phyloP scores from a whole-genome alignment of 2,888 invertebrate genomes.

The Disparrhopalites patrizii region DNA sequence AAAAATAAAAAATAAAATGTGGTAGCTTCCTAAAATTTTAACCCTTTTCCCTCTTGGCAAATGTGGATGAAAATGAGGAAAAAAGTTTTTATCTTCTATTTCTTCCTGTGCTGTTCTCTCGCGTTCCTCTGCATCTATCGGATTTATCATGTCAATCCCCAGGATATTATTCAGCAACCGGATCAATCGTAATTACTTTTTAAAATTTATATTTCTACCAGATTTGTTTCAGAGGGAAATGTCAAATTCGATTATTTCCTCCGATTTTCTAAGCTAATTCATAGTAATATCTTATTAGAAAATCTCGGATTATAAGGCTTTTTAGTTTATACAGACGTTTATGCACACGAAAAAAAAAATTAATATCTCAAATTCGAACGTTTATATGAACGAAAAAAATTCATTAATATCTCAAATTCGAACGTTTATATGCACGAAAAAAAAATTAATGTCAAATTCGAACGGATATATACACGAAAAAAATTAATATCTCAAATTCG shows the following conservation, averaged over 20 bases:
- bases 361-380: too few species aligned
- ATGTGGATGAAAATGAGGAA: conserved; percentile 39
- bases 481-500: too few species aligned
- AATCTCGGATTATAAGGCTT: too few species aligned
- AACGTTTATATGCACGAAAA: neutral
- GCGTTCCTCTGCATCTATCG: conserved; percentile 34
- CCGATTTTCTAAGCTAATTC: too few species aligned
- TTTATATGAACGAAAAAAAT: neutral
- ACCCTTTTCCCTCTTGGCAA: neutral
- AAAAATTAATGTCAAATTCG: neutral
- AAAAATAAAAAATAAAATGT: neutral
- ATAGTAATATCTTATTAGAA: too few species aligned
- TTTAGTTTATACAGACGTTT: neutral
- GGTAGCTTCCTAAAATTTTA: neutral
- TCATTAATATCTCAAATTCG: neutral
- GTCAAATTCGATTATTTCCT: too few species aligned
- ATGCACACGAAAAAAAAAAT: too few species aligned
- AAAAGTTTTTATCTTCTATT: conserved; percentile 33
- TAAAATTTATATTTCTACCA: neutral
- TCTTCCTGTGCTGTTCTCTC: conserved; percentile 31
- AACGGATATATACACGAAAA: neutral
- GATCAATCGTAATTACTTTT: neutral
- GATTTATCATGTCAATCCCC: conserved; percentile 26
- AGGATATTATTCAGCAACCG: neutral
- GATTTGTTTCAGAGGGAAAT: too few species aligned